phyloP scores from a whole-genome alignment of 2,888 invertebrate genomes.

The Oligia latruncula region DNA sequence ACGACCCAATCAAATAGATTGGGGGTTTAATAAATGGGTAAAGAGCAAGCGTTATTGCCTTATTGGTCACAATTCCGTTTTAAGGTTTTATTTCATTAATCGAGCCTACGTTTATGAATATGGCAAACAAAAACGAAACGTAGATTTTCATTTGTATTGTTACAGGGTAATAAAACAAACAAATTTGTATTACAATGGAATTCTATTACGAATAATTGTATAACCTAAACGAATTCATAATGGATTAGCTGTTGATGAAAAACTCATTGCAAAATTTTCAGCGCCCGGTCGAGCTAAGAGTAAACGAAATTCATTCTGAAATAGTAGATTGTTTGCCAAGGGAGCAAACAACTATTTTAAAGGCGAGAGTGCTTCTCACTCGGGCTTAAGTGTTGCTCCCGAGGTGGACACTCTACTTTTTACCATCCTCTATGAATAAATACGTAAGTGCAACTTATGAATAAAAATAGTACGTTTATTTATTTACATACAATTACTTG shows the following conservation, averaged over 20 bases:
- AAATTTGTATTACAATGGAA: slow-evolving; percentile 37
- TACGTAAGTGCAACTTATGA: too few relatives aligned
- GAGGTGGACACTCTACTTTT: too few relatives aligned
- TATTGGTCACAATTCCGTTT: slow-evolving; percentile 25
- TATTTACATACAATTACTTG: too few relatives aligned
- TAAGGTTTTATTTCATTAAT: slow-evolving; percentile 21
- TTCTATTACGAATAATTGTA: slow-evolving; percentile 38
- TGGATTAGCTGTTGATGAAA: slow-evolving; percentile 40
- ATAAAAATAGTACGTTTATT: too few relatives aligned
- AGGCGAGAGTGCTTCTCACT: too few relatives aligned
- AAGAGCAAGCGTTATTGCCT: slow-evolving; percentile 13
- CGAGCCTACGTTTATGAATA: slow-evolving; percentile 10
- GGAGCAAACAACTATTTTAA: too few relatives aligned
- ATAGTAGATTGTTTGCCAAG: too few relatives aligned
- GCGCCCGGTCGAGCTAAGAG: background rate
- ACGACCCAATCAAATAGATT: slow-evolving; percentile 44
- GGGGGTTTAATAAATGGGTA: slow-evolving; percentile 28
- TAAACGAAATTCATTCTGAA: slow-evolving; percentile 17
- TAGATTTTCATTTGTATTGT: slow-evolving; percentile 33
- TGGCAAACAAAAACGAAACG: slow-evolving; percentile 27
- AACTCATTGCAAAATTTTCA: slow-evolving; percentile 22
- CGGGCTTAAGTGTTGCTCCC: too few relatives aligned
- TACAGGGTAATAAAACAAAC: slow-evolving; percentile 20
- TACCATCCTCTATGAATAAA: too few relatives aligned
- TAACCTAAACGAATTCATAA: slow-evolving; percentile 30